Conservation (phyloP, 2,113 vertebrate species). For the Maccullochella peelii region DNA sequence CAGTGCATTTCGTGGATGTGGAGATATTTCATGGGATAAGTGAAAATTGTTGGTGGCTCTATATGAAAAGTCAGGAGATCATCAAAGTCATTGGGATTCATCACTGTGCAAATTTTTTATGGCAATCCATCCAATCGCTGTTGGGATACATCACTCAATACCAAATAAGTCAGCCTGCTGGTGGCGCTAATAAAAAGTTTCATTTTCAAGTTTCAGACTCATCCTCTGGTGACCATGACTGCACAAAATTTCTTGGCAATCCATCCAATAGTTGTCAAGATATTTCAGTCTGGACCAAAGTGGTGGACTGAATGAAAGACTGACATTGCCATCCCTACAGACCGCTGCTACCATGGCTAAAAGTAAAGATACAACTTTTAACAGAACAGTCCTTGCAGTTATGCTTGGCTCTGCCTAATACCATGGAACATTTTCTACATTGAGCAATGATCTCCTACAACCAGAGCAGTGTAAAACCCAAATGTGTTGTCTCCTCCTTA, state of each 20-base stretch:
- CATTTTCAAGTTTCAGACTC: too few species aligned
- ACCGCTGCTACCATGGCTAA: neutral
- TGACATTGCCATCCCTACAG: neutral
- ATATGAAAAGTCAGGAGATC: too few species aligned
- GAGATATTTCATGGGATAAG: too few species aligned
- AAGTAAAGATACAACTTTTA: neutral
- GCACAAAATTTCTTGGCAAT: neutral
- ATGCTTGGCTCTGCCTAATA: neutral
- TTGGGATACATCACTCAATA: neutral
- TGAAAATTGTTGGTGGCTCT: too few species aligned
- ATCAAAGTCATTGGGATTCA: too few species aligned
- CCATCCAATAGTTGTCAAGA: neutral
- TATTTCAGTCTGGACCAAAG: neutral
- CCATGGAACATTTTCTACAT: neutral
- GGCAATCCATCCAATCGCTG: neutral
- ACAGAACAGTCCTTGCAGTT: neutral
- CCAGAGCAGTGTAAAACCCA: neutral
- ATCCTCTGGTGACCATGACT: neutral
- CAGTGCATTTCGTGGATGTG: neutral
- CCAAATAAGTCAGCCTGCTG: neutral
- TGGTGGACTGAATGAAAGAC: neutral
- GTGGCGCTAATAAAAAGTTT: neutral
- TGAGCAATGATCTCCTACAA: neutral
- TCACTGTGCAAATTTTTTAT: neutral
- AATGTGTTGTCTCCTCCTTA: constrained; percentile 4